Evolutionary conservation across 2,888 invertebrate genomes (phyloP).

Genomic region (Blomia tropicalis): DNA sequence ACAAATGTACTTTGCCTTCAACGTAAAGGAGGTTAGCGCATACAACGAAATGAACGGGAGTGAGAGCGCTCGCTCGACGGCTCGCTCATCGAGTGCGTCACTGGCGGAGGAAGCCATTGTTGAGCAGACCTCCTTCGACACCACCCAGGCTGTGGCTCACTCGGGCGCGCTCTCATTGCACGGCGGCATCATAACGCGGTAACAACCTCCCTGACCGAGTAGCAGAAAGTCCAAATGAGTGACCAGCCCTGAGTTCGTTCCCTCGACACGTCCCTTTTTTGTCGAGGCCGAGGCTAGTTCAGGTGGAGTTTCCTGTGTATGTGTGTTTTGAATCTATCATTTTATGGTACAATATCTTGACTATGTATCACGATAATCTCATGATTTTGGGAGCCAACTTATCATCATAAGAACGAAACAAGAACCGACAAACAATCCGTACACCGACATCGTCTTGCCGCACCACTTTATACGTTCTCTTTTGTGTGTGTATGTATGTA

Average conservation of each 20-base stretch:
- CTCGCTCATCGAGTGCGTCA: no score
- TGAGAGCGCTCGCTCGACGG: background rate
- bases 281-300: conserved; percentile 8
- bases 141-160: background rate
- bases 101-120: background rate
- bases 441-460: background rate
- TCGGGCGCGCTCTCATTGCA: background rate
- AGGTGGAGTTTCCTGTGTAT: conserved; percentile 11
- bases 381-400: conserved; percentile 11
- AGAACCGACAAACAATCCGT: no score
- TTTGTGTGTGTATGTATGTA: background rate
- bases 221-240: background rate
- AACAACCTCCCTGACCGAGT: conserved; percentile 10
- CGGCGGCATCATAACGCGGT: background rate
- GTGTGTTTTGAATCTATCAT: background rate
- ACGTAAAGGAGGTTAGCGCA: background rate
- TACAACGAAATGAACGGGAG: background rate
- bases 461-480: background rate
- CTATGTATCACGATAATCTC: conserved; percentile 3
- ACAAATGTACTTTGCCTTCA: no score
- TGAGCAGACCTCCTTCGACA: conserved; percentile 7
- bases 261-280: background rate
- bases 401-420: background rate
- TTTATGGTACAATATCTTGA: background rate
- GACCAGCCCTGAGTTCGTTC: conserved; percentile 4